A percentile compares a stretch with the other conserved stretches of the same genome.
These are phyloP conservation scores for Triplophysa yarkandensis DNA, from an alignment of 2,797 vertebrate genomes.

Conservation along the genomic window DNA sequence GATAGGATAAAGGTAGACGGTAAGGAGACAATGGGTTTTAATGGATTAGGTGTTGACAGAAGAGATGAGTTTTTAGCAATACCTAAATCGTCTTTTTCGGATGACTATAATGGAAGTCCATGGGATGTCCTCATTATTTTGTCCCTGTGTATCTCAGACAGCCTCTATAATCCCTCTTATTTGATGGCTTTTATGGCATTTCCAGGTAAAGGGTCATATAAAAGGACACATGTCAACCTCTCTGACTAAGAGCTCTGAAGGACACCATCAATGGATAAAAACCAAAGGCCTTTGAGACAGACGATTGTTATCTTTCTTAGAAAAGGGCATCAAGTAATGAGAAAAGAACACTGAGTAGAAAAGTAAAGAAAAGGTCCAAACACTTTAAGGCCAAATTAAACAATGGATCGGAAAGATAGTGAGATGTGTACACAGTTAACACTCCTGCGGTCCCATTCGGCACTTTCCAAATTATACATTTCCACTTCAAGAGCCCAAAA, in stretches of 20 bases:
- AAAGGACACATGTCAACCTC: slow-evolving; percentile 25
- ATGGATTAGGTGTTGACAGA: too few relatives aligned
- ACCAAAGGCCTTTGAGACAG: slow-evolving; percentile 22
- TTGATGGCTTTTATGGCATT: slow-evolving; percentile 12
- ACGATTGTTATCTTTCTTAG: not conserved
- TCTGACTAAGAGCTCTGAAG: slow-evolving; percentile 16
- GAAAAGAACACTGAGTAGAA: slow-evolving; percentile 2
- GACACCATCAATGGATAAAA: slow-evolving; percentile 8
- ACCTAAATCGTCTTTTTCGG: too few relatives aligned
- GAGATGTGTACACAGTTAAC: not conserved
- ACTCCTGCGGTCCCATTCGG: not conserved
- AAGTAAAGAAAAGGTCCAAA: not conserved
- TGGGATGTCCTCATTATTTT: not conserved
- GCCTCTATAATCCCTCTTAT: slow-evolving; percentile 8
- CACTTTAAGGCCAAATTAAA: not conserved
- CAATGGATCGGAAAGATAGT: too few relatives aligned
- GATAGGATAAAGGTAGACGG: too few relatives aligned
- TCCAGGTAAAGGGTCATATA: slow-evolving; percentile 27
- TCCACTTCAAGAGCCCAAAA: not conserved
- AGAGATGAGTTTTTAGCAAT: too few relatives aligned
- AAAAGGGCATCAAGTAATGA: slow-evolving; percentile 13
- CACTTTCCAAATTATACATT: not conserved
- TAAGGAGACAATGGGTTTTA: too few relatives aligned
- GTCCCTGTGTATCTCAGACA: slow-evolving; percentile 5
- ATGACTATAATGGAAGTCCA: not conserved